These are phyloP conservation scores for Limnodromus scolopaceus DNA, from an alignment of 2,797 vertebrate genomes.

Conservation along the genomic window DNA sequence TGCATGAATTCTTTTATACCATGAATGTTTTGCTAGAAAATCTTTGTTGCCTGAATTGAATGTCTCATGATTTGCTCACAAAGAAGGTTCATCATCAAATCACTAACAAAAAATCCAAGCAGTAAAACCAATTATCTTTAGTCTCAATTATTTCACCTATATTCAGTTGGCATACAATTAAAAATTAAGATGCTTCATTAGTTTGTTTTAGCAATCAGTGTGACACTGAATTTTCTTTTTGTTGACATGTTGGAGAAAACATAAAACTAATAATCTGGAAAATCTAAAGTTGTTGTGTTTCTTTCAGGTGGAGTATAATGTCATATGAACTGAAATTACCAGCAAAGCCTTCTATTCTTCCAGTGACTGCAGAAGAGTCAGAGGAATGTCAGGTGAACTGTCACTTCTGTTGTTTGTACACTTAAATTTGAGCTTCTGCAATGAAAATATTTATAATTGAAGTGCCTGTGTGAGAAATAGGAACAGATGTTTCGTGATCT, in stretches of 20 bases:
- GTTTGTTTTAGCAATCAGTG: not conserved
- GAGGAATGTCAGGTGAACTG: conserved; percentile 90
- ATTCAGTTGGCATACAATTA: not conserved
- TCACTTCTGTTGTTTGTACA: not conserved
- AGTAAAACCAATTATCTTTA: not conserved
- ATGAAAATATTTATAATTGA: not conserved
- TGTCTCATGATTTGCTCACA: not conserved
- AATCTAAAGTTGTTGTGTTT: not conserved
- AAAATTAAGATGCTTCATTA: not conserved
- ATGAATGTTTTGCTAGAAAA: not conserved
- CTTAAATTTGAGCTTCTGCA: not conserved
- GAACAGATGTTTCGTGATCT: not conserved
- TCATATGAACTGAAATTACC: conserved; percentile 97
- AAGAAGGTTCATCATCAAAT: not conserved
- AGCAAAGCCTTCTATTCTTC: conserved; percentile 88
- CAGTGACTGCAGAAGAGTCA: conserved; percentile 86
- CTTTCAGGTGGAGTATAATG: conserved; percentile 97
- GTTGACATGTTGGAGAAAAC: not conserved
- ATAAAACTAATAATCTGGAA: not conserved
- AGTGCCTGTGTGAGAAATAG: not conserved
- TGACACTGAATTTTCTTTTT: not conserved
- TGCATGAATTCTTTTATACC: not conserved
- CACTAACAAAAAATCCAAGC: not conserved
- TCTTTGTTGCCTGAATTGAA: not conserved
- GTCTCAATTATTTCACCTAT: not conserved